Percentiles rank a stretch among this genome's conserved stretches.
phyloP scores from a whole-genome alignment of 1,140 invertebrate genomes.

The Bombus picipes region DNA sequence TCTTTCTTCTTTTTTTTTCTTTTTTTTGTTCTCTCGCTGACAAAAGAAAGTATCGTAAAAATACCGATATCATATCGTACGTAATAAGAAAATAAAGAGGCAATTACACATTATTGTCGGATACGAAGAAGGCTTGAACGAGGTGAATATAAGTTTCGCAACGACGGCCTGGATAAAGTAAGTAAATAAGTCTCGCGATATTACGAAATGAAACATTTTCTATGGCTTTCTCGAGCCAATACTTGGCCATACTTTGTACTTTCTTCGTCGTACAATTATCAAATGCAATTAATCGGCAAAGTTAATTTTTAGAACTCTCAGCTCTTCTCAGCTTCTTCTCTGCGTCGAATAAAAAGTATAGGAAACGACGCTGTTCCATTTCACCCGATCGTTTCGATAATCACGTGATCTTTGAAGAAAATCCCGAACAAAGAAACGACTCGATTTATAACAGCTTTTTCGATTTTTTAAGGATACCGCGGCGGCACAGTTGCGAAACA shows the following conservation, averaged over 20 bases:
- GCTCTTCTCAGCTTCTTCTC: not conserved
- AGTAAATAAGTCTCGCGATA: not conserved
- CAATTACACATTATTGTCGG: too few species aligned
- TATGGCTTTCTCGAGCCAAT: too few species aligned
- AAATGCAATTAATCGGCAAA: not conserved
- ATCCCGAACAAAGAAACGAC: too few species aligned
- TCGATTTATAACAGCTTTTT: fast-evolving
- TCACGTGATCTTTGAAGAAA: not conserved
- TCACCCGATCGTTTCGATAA: not conserved
- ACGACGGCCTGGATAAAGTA: not conserved
- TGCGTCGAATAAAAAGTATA: not conserved
- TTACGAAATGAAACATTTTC: too few species aligned
- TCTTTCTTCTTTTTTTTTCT: fast-evolving
- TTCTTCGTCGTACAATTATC: not conserved
- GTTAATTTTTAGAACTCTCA: not conserved
- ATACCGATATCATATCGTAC: not conserved
- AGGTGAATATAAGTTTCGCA: not conserved
- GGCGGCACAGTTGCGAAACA: too few species aligned
- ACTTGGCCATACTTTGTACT: too few species aligned
- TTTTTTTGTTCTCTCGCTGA: too few species aligned
- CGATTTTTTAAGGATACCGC: too few species aligned
- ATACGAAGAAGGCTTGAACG: too few species aligned
- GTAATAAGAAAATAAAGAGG: not conserved
- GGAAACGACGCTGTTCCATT: not conserved
- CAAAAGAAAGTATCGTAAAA: not conserved